These are phyloP conservation scores for Amiota minor DNA, from an alignment of 2,888 invertebrate genomes.

Conservation along the genomic window DNA sequence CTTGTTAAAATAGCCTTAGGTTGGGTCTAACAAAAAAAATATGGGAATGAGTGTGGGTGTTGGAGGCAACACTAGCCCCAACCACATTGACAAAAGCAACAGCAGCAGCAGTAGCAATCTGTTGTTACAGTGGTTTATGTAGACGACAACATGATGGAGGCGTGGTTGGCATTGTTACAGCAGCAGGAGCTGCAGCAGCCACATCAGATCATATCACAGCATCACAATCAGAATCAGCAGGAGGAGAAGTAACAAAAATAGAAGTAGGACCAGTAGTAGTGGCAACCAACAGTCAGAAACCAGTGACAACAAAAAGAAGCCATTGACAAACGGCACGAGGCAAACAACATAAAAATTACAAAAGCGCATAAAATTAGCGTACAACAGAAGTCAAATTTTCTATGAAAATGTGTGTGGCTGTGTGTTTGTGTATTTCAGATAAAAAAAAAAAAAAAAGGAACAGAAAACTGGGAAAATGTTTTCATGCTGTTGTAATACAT, in stretches of 20 bases:
- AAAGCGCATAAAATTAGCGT: conserved; percentile 66
- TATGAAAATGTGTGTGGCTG: neutral
- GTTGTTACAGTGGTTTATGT: no score
- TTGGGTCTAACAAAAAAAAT: neutral
- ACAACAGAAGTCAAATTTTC: neutral
- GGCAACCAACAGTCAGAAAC: neutral
- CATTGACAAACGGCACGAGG: conserved; percentile 21
- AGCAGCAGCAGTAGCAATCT: no score
- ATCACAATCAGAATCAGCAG: neutral
- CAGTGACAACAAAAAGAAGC: conserved; percentile 1
- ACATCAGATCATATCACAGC: neutral
- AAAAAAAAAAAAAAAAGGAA: no score
- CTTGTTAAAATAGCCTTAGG: no score
- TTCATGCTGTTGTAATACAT: neutral
- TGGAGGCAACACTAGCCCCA: no score
- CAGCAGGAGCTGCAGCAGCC: conserved; percentile 7
- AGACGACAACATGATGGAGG: conserved; percentile 5
- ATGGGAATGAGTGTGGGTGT: no score
- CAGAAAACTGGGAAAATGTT: neutral
- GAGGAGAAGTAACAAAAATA: neutral
- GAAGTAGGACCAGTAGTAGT: neutral
- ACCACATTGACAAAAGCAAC: no score
- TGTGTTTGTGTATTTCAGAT: conserved; percentile 11
- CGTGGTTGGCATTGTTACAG: neutral
- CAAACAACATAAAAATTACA: conserved; percentile 61